These are phyloP conservation scores for Chiloscyllium punctatum DNA, from an alignment of 2,797 vertebrate genomes.

Conservation along the genomic window DNA sequence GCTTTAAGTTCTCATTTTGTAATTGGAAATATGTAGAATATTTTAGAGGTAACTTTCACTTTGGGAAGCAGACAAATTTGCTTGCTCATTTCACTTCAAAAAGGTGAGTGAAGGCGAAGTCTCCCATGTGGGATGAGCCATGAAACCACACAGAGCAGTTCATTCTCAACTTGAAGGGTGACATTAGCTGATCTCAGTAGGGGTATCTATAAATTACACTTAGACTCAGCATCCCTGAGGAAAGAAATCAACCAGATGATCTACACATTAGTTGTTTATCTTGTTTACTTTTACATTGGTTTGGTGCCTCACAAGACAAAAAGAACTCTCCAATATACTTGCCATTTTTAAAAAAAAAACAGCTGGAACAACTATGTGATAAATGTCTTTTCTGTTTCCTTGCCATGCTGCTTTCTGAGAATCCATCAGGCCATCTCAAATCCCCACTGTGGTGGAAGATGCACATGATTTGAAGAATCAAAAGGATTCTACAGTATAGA, in stretches of 20 bases:
- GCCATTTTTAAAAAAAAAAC: neutral
- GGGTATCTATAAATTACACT: neutral
- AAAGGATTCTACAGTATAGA: neutral
- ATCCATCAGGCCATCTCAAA: neutral
- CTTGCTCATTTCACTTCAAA: neutral
- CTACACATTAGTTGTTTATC: neutral
- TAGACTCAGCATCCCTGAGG: neutral
- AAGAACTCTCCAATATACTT: neutral
- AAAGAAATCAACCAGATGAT: neutral
- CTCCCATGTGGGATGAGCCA: too few relatives aligned
- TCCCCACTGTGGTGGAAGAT: neutral
- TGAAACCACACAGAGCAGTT: neutral
- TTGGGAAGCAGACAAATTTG: neutral
- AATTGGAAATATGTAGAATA: neutral
- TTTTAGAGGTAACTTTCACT: neutral
- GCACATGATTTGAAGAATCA: neutral
- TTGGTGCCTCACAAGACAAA: neutral
- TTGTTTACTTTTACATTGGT: neutral
- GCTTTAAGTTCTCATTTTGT: neutral
- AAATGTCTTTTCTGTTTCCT: neutral
- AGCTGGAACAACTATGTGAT: neutral
- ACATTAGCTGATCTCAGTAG: neutral
- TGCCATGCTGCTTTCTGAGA: neutral
- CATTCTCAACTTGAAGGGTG: neutral
- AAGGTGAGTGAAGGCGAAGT: neutral